phyloP scores from a whole-genome alignment of 2,797 vertebrate genomes.

The Buceros bicornis region DNA sequence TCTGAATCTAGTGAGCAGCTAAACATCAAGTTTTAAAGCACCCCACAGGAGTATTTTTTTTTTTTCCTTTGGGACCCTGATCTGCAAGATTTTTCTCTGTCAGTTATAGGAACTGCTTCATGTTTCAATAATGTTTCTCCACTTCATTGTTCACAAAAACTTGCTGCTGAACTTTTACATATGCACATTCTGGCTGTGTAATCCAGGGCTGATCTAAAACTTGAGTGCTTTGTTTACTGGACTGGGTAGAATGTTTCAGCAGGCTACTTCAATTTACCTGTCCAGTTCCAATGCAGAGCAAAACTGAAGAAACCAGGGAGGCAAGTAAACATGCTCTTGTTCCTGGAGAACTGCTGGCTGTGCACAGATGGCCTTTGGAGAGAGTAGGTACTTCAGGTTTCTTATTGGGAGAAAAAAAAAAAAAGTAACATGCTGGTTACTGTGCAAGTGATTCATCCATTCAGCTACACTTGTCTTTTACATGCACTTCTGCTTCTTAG shows the following conservation, averaged over 20 bases:
- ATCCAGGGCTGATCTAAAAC: background rate
- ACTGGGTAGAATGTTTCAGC: fast-evolving
- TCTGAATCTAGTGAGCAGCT: background rate
- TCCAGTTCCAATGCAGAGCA: background rate
- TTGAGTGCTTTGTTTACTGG: background rate
- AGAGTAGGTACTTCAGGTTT: background rate
- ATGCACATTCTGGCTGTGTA: background rate
- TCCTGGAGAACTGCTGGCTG: background rate
- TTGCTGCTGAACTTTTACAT: background rate
- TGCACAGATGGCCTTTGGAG: background rate
- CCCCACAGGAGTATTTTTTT: too few species aligned
- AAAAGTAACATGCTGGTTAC: background rate
- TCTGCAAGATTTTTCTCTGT: background rate
- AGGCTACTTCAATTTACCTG: background rate
- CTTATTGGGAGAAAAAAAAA: background rate
- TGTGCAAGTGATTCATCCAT: background rate
- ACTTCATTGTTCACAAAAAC: background rate
- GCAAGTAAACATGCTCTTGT: background rate
- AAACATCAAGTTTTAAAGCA: background rate
- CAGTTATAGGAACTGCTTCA: background rate
- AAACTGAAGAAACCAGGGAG: background rate
- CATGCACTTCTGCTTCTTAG: background rate
- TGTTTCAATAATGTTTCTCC: background rate
- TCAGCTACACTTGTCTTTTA: background rate
- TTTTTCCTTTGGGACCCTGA: background rate